Evolutionary conservation across 2,797 vertebrate species (phyloP), one percentile per base, ranked within the genome.

Genomic region (Anniella stebbinsi): DNA sequence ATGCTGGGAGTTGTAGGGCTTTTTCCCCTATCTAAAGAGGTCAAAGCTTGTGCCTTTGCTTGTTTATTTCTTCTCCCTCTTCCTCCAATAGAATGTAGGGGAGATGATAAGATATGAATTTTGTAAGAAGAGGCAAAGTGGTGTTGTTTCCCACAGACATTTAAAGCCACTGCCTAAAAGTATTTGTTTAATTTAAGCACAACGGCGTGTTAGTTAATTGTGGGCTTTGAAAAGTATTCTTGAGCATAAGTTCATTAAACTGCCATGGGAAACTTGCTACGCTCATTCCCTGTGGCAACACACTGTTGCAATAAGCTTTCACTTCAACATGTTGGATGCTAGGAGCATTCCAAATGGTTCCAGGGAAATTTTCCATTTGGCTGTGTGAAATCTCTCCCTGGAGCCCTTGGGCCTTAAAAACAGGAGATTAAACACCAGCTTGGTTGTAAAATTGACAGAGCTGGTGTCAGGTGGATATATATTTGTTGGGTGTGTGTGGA

Each of bases 141-240:
- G 33, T 70, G 86, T 60, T 84, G 17, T 91, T 91, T 88, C 81
- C 80, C 75, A 87, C 25, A 80, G 66, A 84, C 51, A 91, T 77
- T 83, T 84, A 87, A 69, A 90, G 86, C 87, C 81, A 88, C 66
- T 66, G 82, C 51, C 75, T 88, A 75, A 85, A 88, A 60, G 73
- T 80, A 91, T 88, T 91, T 87, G 82, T 88, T 91, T 91, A 84
- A 88, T 91, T 88, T 91, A 91, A 88, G 84, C 66, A 88, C 93
- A 93, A 66, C 1, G 86, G 88, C 90, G 23, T 88, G 25, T 33
- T 72, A 90, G 41, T 63, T 91, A 84, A 85, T 25, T 73, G 80
- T 78, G 18, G 69, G 78, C 94, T 94, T 94, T 92, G 38, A 88
- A 86, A 91, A 90, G 17, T 45, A 38, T 88, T 94, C 83, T 83